Evolutionary conservation across 37 sponge, comb jelly and placozoan species (phyloP).

Genomic region (Haliclona indistincta): DNA sequence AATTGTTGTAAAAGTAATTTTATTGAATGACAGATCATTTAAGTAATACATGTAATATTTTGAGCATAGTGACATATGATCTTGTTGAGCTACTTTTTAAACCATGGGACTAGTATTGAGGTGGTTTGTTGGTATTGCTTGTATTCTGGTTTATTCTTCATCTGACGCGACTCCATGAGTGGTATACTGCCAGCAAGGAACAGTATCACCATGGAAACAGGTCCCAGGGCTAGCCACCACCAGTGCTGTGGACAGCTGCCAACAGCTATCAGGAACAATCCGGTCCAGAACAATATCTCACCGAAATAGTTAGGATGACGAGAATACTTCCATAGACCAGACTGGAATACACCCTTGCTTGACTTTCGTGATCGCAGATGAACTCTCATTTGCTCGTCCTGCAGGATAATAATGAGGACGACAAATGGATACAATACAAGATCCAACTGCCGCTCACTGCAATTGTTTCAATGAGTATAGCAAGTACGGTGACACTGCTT

Average conservation of each 20-base stretch:
- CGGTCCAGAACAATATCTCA: background rate
- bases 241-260: background rate
- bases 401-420: background rate
- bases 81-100: background rate
- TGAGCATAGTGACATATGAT: background rate
- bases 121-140: background rate
- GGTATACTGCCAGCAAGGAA: background rate
- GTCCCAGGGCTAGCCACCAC: background rate
- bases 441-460: background rate
- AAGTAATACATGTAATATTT: background rate
- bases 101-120: background rate
- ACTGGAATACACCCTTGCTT: background rate
- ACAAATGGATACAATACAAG: background rate
- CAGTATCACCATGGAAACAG: background rate
- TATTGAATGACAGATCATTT: background rate
- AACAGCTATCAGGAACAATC: background rate
- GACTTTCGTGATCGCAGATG: background rate
- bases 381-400: background rate
- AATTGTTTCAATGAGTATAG: background rate
- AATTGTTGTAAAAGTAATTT: background rate
- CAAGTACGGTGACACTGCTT: background rate
- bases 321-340: constrained; percentile 4
- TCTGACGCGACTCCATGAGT: background rate
- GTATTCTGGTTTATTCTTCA: background rate
- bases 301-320: constrained; percentile 14